Conservation (phyloP, 2,888 invertebrate genomes). For the Himalopsyche anomala region DNA sequence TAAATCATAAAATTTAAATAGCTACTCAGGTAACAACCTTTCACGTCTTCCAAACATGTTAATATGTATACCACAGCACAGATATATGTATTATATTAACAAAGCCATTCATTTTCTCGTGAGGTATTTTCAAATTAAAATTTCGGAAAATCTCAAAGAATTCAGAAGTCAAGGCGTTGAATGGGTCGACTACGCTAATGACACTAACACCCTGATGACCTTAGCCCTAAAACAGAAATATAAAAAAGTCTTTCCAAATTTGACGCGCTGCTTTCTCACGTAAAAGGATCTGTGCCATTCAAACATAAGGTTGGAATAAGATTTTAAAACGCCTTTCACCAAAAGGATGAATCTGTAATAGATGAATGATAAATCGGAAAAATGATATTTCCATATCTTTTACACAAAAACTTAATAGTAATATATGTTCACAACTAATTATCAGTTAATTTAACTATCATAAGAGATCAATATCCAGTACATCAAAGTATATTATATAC, state of each 20-base stretch:
- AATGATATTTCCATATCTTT: too few relatives aligned
- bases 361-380: too few relatives aligned
- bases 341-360: neutral
- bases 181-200: conserved; percentile 13
- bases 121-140: neutral
- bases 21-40: neutral
- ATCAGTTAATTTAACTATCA: too few relatives aligned
- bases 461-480: too few relatives aligned
- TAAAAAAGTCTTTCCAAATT: neutral
- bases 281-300: neutral
- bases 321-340: neutral
- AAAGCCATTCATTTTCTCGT: neutral
- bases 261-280: neutral
- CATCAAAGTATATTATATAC: too few relatives aligned
- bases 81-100: neutral
- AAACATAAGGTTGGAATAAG: neutral
- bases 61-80: neutral
- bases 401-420: too few relatives aligned
- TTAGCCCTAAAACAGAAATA: conserved; percentile 5
- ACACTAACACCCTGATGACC: neutral
- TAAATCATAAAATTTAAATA: too few relatives aligned
- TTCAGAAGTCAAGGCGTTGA: conserved; percentile 18
- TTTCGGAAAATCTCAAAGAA: neutral
- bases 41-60: neutral
- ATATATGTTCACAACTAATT: too few relatives aligned